These are phyloP conservation scores for Pelmatolapia mariae DNA, from an alignment of 2,113 vertebrate species.

Conservation along the genomic window DNA sequence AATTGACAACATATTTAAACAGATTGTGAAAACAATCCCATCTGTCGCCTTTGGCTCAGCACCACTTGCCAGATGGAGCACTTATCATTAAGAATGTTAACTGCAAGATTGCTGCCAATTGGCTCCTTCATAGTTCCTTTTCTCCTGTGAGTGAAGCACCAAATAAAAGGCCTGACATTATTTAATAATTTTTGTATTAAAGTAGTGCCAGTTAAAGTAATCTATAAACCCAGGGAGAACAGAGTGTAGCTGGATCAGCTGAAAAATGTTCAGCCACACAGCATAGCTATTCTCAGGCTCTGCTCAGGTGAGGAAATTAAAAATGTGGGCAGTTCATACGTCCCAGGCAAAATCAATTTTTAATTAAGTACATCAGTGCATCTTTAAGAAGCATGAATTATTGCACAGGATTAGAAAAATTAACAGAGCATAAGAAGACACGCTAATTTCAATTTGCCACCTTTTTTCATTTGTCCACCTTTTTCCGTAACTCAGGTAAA, in stretches of 20 bases:
- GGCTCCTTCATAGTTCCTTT: constrained; percentile 41
- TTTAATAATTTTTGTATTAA: constrained; percentile 53
- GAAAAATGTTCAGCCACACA: background rate
- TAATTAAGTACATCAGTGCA: constrained; percentile 69
- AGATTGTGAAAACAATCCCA: constrained; percentile 78
- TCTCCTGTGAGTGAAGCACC: constrained; percentile 20
- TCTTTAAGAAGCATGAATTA: constrained; percentile 66
- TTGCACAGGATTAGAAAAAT: constrained; percentile 62
- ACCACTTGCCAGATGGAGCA: constrained; percentile 63
- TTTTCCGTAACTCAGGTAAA: background rate
- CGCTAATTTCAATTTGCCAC: background rate
- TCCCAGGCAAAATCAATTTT: constrained; percentile 59
- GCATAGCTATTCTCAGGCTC: constrained; percentile 42
- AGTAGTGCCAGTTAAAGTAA: constrained; percentile 39
- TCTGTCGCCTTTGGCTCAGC: constrained; percentile 72
- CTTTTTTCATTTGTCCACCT: background rate
- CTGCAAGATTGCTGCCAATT: constrained; percentile 64
- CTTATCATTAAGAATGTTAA: constrained; percentile 71
- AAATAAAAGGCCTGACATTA: constrained; percentile 54
- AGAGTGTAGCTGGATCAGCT: constrained; percentile 7
- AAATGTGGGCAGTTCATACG: constrained; percentile 47
- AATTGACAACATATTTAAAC: constrained; percentile 75
- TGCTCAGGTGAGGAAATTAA: constrained; percentile 62
- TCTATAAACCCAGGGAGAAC: constrained; percentile 26
- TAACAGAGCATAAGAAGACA: constrained; percentile 43